Base-by-base conservation (phyloP, 2,797 vertebrate species). In the Falco biarmicus region DNA sequence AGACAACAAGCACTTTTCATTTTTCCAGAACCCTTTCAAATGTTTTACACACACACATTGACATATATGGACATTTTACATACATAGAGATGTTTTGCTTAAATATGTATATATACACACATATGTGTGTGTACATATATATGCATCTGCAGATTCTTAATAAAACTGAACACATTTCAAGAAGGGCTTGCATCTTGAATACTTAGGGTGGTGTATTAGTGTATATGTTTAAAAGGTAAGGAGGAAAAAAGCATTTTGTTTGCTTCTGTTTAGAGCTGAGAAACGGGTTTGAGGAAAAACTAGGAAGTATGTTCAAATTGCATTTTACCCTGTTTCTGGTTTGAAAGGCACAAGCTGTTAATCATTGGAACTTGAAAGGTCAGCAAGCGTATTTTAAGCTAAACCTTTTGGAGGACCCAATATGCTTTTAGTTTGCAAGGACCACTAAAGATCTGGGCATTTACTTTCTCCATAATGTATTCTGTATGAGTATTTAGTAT, bases 401-500 rank as follows among this genome's bases (percentile, higher is more conserved):
- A 96, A 96, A 88, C 76, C 73, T 92, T 94, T 96, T 93, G 70
- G 89, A 95, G 90, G 89, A 96, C 89, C 94, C 93, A 95, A 74
- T 77, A 89, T 91, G 91, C 87, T 96, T 97, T 96, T 93, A 96
- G 93, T 94, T 96, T 95, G 94, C 92, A 96, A 97, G 95, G 94
- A 96, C 93, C 94, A 93, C 89, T 95, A 82, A 89, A 94, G 84
- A 95, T 87, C 93, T 92, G 94, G 96, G 97, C 95, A 97, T 97
- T 97, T 97, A 83, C 89, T 92, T 96, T 97, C 89, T 96, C 91
- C 95, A 90, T 96, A 34, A 90, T 94, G 89, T 97, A 96, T 95
- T 96, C 94, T 97, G 97, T 96, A 91, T 82, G 80, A 92, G 70
- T 97, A 97, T 97, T 96, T 97, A 96, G 95, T 97, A 90, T 96